Conservation (phyloP, 2,888 invertebrate species). For the Synanthedon myopaeformis region DNA sequence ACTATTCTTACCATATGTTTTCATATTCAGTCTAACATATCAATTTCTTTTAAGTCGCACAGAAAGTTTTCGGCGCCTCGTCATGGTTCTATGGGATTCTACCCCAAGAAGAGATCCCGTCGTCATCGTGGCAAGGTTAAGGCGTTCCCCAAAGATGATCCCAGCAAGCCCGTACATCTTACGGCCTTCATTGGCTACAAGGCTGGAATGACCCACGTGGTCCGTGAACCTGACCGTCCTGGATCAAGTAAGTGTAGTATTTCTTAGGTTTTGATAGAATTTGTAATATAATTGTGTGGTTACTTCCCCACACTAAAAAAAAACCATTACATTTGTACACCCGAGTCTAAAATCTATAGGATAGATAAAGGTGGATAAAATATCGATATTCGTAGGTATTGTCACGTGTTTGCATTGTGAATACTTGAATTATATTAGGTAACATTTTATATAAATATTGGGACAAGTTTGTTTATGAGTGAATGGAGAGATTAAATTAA, state of each 20-base stretch:
- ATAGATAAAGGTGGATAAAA: no score
- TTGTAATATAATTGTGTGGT: no score
- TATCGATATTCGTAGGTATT: no score
- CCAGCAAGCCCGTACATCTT: conserved; percentile 94
- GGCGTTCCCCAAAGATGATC: conserved; percentile 99
- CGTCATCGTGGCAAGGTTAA: conserved; percentile 99
- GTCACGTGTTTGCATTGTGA: no score
- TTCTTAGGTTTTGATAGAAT: no score
- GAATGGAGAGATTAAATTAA: no score
- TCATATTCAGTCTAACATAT: neutral
- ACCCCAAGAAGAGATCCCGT: conserved; percentile 96
- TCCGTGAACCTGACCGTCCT: conserved; percentile 97
- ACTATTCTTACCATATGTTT: neutral
- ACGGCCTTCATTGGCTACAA: conserved; percentile 99
- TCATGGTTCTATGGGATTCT: conserved; percentile 99
- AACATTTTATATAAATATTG: no score
- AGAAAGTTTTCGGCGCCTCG: conserved; percentile 99
- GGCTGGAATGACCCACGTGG: conserved; percentile 99
- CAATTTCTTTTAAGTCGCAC: conserved; percentile 84
- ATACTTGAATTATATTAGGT: no score
- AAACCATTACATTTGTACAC: no score
- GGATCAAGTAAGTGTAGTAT: conserved; percentile 89
- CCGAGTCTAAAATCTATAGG: no score
- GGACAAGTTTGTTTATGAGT: no score
- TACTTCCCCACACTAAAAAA: no score